Percentiles rank a stretch among this genome's conserved stretches.
Evolutionary conservation across 2,888 invertebrate genomes (phyloP).

Genomic region (Limnephilus auricula): DNA sequence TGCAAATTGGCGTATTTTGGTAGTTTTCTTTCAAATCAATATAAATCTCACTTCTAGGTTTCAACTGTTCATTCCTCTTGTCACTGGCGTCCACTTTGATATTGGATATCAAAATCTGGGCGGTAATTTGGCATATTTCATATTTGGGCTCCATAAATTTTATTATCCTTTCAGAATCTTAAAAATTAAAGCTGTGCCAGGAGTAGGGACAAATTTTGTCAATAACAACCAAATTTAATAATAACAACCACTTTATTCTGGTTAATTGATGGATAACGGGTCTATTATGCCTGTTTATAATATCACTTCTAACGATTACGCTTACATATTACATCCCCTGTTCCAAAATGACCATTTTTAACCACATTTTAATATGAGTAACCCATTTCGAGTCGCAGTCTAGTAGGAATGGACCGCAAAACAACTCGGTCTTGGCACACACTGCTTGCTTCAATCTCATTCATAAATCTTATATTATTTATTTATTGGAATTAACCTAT

Average conservation of each 20-base stretch:
- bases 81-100: conserved; percentile 22
- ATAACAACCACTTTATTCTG: conserved; percentile 18
- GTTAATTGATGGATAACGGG: conserved; percentile 9
- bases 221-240: no score
- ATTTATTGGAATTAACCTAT: no score
- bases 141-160: conserved; percentile 35
- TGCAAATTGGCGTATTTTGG: background rate
- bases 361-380: background rate
- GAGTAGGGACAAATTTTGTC: background rate
- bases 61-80: background rate
- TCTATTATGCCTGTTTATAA: background rate
- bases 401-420: no score
- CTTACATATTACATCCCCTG: background rate
- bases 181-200: background rate
- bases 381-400: background rate
- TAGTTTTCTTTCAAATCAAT: background rate
- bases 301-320: background rate
- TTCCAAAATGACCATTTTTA: no score
- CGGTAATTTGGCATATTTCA: conserved; percentile 37
- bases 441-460: no score
- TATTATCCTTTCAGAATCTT: background rate
- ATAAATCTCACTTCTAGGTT: background rate
- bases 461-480: no score
- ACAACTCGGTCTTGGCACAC: no score
- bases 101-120: conserved; percentile 22